Evolutionary conservation across 2,888 invertebrate genomes (phyloP).

Genomic region (Gryllus longicercus): DNA sequence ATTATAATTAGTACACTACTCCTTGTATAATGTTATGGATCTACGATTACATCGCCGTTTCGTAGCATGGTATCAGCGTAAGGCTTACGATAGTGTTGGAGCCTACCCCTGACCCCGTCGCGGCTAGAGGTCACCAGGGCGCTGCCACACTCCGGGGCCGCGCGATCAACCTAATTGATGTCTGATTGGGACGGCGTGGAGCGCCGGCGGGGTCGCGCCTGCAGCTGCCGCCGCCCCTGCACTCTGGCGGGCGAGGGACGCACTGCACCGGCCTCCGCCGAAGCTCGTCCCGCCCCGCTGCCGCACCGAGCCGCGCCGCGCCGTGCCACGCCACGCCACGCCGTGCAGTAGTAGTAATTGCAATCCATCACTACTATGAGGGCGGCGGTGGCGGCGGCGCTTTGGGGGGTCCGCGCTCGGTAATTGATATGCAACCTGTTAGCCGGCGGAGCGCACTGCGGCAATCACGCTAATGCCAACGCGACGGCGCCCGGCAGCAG

Average conservation of each 20-base stretch:
- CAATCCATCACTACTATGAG: slow-evolving; percentile 8
- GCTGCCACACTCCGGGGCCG: background rate
- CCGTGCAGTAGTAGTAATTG: slow-evolving; percentile 10
- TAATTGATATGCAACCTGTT: slow-evolving; percentile 17
- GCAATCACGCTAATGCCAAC: background rate
- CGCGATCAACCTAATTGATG: background rate
- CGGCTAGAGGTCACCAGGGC: too few species aligned
- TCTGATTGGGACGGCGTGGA: background rate
- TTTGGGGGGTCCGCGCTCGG: slow-evolving; percentile 6
- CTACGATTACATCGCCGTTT: too few species aligned
- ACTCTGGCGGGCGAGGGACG: slow-evolving; percentile 5
- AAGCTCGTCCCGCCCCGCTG: background rate
- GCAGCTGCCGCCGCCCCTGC: background rate
- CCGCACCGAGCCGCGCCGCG: background rate
- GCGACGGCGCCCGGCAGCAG: background rate
- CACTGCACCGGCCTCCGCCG: background rate
- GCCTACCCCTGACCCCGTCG: too few species aligned
- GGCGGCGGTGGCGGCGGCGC: background rate
- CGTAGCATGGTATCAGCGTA: too few species aligned
- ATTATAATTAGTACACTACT: too few species aligned
- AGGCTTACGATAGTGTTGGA: too few species aligned
- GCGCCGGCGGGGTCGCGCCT: background rate
- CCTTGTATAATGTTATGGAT: too few species aligned
- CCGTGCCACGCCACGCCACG: background rate
- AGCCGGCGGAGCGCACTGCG: background rate